Evolutionary conservation across 2,797 vertebrate species (phyloP), one percentile per base, ranked within the genome.

Genomic region (Chloroceryle inda): DNA sequence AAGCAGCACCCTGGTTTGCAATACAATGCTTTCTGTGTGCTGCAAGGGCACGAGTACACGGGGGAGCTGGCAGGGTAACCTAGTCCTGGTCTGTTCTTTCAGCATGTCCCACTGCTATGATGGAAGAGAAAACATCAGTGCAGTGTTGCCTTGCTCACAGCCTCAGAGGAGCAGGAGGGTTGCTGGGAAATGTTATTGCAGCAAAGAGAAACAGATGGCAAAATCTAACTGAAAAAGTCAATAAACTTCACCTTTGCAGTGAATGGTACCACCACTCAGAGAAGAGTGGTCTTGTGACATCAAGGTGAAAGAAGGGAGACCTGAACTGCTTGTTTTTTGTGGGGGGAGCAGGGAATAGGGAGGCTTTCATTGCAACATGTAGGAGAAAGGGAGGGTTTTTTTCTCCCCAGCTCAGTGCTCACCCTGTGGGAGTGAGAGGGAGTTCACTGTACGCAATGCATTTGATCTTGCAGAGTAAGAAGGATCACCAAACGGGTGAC

Each of bases 401-500:
- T 47, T 5, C 38, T 83, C 18, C 69, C n/a, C 67, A 67, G 37
- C 72, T 8, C 23, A 52, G 61, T 53, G 22, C 29, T 79, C 45
- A 45, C 74, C 74, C 59, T 38, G 49, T 10, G 14, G 53, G 31
- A 26, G 37, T 18, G 44, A 82, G 82, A 71, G 61, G 59, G 66
- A 89, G 85, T 47, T 42, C 1, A 37, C 66, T 80, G 55, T 35
- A 13, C 31, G 37, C 62, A 76, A 13, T 0, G 35, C 81, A 31
- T 63, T 88, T 90, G 95, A 80, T 82, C 88, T 67, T 91, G 94
- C 68, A 49, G 55, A 63, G 13, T 85, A 86, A 79, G 94, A 87
- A 89, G 92, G 92, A 95, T 97, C 94, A 59, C 62, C 4, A 42
- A 92, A 93, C 4, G 23, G 71, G 85, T 97, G 95, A 96, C 68